Base-by-base conservation (phyloP, 2,888 invertebrate species). In the Leptopterna dolabrata region DNA sequence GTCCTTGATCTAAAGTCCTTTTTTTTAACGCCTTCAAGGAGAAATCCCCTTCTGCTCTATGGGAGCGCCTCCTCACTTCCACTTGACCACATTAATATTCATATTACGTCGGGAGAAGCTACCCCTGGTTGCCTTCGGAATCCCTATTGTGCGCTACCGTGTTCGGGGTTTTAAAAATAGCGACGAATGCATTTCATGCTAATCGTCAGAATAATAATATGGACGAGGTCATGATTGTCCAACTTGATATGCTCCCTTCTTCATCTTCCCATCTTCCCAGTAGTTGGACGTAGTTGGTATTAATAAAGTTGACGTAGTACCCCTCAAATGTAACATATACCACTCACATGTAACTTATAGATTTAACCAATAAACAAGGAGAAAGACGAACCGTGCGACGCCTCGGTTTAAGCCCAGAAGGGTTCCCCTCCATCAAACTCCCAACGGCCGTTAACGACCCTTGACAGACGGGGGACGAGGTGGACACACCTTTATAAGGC, bases 61-160 rank as follows among this genome's bases (percentile, higher is more conserved):
- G 73, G 9, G 29, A 73, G 73, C 76, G 2, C 45, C 47, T 80
- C 81, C 29, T 55, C 81, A 30, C 51, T 81, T 51, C 81, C 81
- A 81, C 81, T 81, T 51, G 81, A 51, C 81, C 81, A 51, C 81
- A 81, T 81, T 29, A 81, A 81, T 81, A 81, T 81, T 81, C 81
- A 81, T 51, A 81, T 81, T 81, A 29, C 7, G 73, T 41, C 36
- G 19, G 29, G 73, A 73, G 73, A 73, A 71, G 71, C 51, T 81
- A 51, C 83, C 43, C 83, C 45, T 19, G 47, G 71, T 83, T 30
- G 83, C 83, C 55, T 47, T 70, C 19, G 19, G 63, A 70, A 41
- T 83, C 29, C 43, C 13, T 36, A 83, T 55, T 55, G 81, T 55
- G 27, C 24, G 81, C 51, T 81, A 81, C 81, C 51, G 81, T 81